Evolutionary conservation across 2,113 vertebrate genomes (phyloP).

Genomic region (Hemicordylus capensis): DNA sequence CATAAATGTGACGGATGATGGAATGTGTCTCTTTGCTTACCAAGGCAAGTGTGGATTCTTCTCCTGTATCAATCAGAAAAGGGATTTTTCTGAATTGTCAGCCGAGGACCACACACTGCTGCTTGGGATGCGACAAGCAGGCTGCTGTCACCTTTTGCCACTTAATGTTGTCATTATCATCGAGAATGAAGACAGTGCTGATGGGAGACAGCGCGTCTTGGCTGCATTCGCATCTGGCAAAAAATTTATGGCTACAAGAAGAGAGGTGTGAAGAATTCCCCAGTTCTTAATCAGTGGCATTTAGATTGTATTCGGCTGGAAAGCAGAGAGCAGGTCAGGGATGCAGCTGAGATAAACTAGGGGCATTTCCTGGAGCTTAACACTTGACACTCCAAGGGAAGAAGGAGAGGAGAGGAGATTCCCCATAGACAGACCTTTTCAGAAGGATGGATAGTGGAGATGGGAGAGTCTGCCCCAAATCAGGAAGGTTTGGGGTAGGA

Average conservation of each 20-base stretch:
- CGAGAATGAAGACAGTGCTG: neutral
- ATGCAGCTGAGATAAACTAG: fast-evolving
- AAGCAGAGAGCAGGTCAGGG: fast-evolving
- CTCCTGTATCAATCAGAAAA: neutral
- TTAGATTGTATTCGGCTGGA: neutral
- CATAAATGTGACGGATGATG: too few species aligned
- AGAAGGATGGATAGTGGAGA: neutral
- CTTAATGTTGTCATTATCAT: neutral
- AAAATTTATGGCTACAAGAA: fast-evolving
- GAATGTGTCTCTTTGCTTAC: neutral
- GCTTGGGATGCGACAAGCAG: neutral
- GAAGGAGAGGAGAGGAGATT: neutral
- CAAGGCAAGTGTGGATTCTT: neutral
- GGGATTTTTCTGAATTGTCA: neutral
- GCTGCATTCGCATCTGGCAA: neutral
- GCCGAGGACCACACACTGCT: fast-evolving
- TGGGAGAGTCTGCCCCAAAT: neutral
- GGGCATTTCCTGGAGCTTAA: too few species aligned
- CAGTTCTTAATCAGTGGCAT: fast-evolving
- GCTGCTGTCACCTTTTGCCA: neutral
- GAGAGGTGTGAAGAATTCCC: neutral
- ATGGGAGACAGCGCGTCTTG: neutral
- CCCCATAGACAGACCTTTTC: neutral
- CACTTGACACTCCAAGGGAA: neutral
- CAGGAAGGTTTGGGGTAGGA: too few species aligned